Evolutionary conservation across 2,888 invertebrate species (phyloP).

Genomic region (Leptinotarsa peninsularis): DNA sequence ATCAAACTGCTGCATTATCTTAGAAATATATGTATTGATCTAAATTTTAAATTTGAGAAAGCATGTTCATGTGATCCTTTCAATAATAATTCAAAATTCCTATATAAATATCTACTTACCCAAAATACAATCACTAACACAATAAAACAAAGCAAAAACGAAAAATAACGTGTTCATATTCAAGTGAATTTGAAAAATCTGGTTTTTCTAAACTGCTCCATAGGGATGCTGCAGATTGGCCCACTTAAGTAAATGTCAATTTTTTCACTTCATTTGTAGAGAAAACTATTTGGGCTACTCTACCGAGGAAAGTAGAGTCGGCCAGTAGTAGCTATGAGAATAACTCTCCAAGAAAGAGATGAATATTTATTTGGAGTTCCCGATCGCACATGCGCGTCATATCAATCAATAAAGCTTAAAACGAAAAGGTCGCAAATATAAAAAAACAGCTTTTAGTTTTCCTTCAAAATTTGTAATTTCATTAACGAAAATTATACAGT

Average conservation of each 20-base stretch:
- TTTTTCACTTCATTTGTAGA: conserved; percentile 17
- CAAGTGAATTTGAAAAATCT: conserved; percentile 40
- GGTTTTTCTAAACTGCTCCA: conserved; percentile 48
- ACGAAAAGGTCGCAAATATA: conserved; percentile 6
- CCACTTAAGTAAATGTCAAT: conserved; percentile 30
- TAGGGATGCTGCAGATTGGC: conserved; percentile 54
- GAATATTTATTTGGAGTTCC: conserved; percentile 38
- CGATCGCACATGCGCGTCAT: conserved; percentile 48
- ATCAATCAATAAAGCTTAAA: conserved; percentile 53
- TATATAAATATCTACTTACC: conserved; percentile 39
- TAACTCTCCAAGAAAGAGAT: neutral
- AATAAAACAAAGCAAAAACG: conserved; percentile 34
- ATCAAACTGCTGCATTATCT: neutral
- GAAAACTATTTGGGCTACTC: conserved; percentile 31
- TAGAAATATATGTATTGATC: neutral
- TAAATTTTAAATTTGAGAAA: conserved; percentile 1
- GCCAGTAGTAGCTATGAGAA: conserved; percentile 20
- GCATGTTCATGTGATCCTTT: neutral
- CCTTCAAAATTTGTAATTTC: too few relatives aligned
- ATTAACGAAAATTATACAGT: too few relatives aligned
- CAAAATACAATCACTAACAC: conserved; percentile 26
- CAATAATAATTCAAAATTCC: neutral
- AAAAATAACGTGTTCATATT: conserved; percentile 40
- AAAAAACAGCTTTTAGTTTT: neutral
- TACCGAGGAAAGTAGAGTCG: conserved; percentile 22